Conservation (phyloP, 1,140 invertebrate genomes). For the Lutraria rhynchaena region DNA sequence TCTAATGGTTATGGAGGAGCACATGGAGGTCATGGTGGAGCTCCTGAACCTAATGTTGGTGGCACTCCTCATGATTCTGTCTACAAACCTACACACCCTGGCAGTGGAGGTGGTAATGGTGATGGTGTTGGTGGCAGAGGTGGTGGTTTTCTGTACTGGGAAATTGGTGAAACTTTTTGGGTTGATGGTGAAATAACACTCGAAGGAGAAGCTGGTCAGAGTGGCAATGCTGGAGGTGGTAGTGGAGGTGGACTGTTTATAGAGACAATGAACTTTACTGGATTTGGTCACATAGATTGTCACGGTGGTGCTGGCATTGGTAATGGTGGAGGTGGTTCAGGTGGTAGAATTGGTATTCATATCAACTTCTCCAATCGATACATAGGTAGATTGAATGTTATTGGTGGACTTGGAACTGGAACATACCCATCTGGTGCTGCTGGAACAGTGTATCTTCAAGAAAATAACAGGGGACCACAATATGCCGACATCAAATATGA, state of each 20-base stretch:
- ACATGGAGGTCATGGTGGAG: constrained; percentile 76
- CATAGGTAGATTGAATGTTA: constrained; percentile 66
- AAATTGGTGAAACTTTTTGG: constrained; percentile 68
- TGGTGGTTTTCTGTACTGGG: constrained; percentile 72
- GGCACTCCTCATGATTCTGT: constrained; percentile 71
- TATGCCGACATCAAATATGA: constrained; percentile 77
- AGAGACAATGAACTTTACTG: constrained; percentile 74
- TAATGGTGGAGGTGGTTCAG: constrained; percentile 69
- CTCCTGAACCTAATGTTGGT: constrained; percentile 61
- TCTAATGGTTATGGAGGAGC: constrained; percentile 67
- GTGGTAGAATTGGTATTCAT: constrained; percentile 70
- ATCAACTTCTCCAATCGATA: constrained; percentile 72
- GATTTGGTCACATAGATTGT: constrained; percentile 71
- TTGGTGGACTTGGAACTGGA: constrained; percentile 67
- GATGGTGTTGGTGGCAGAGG: constrained; percentile 70
- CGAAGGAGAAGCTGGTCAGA: constrained; percentile 65
- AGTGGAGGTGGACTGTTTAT: constrained; percentile 73
- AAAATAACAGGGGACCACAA: constrained; percentile 73
- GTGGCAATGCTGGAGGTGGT: constrained; percentile 70
- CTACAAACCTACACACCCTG: constrained; percentile 60
- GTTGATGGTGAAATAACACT: constrained; percentile 71
- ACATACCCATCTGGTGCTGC: constrained; percentile 68
- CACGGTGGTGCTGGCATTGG: constrained; percentile 68
- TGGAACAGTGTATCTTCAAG: constrained; percentile 74
- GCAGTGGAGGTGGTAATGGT: constrained; percentile 75